Conservation (phyloP, 2,113 vertebrate genomes). For the Vidua macroura region DNA sequence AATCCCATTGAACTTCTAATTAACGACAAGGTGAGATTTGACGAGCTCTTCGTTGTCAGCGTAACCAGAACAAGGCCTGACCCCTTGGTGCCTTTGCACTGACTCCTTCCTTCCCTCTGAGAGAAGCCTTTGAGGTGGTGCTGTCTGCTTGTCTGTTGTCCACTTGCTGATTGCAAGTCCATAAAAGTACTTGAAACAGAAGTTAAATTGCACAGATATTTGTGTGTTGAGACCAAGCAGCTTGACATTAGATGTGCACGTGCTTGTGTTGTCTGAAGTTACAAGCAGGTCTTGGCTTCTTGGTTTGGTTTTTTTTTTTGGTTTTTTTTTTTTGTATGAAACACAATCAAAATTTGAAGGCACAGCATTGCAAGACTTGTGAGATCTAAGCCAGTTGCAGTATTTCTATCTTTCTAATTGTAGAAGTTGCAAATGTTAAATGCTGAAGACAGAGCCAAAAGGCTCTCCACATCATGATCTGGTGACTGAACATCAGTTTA, state of each 20-base stretch:
- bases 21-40: constrained; percentile 88
- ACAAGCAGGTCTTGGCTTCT: background rate
- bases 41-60: accelerated
- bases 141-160: background rate
- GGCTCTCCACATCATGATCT: background rate
- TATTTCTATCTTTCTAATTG: background rate
- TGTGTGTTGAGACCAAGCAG: background rate
- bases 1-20: constrained; percentile 96
- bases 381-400: background rate
- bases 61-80: background rate
- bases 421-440: background rate
- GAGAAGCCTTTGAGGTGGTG: background rate
- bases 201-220: background rate
- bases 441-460: background rate
- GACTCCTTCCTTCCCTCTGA: background rate
- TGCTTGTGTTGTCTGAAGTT: background rate
- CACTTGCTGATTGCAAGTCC: background rate
- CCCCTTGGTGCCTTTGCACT: background rate
- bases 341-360: background rate
- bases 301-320: background rate
- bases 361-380: background rate
- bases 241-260: background rate
- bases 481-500: background rate
- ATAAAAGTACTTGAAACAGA: background rate
- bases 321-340: background rate